Base-by-base conservation (phyloP, 2,888 invertebrate species). In the Hypselothyrea guttata region DNA sequence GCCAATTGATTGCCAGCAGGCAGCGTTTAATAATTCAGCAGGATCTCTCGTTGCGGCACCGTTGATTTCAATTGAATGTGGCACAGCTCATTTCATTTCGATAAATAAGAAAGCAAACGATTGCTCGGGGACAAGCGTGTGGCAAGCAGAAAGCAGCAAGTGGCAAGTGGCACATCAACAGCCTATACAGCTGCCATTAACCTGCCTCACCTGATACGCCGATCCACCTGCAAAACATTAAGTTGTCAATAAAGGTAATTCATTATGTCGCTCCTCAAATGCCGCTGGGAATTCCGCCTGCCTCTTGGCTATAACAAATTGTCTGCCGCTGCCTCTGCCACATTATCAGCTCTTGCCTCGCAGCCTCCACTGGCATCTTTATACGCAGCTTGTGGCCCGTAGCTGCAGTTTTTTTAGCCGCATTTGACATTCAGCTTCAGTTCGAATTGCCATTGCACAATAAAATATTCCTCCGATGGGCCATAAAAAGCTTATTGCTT, bases 231-330 rank as follows among this genome's bases (percentile, higher is more conserved):
- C 87, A 88, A n/a, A 89, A 89, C 89, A 88, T 89, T 89, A 88
- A 88, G 75, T 88, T 89, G 89, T 89, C 89, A 89, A 89, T 89
- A 89, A 88, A 88, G 89, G 88, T 89, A 89, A 89, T 89, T 89
- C 89, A 89, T 89, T 89, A 89, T 88, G 89, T 88, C 89, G 87
- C 84, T 77, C 79, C 71, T 45, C 60, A 71, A 83, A 84, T 75
- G 78, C 86, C 71, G 84, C 55, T 69, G 87, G 54, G 48, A 74
- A 86, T 88, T 81, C 72, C 70, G 71, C 49, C 34, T 15, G 12
- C 61, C 41, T 40, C 44, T 53, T 38, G 58, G 57, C 60, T 47
- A 41, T 54, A 66, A 65, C 75, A 75, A 84, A 79, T 81, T 85
- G 75, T 75, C 75, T 76, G 70, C 61, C n/a, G n/a, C n/a, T n/a